Conservation (phyloP, 2,797 vertebrate genomes). For the Poecilia picta region DNA sequence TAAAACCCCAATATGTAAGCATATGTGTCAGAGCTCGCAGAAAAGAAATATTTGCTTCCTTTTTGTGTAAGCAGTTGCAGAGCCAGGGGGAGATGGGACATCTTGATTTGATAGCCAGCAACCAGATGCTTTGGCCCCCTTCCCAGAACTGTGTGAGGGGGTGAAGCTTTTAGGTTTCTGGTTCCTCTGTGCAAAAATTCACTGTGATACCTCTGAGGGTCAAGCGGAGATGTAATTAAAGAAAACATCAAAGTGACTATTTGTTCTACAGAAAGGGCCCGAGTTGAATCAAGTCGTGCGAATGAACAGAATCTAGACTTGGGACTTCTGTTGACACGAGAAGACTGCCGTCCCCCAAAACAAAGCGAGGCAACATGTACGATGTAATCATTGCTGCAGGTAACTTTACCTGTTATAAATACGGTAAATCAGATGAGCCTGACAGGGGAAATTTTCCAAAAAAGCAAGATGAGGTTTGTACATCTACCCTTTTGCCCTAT, state of each 20-base stretch:
- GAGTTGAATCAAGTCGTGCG: background rate
- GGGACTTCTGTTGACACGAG: conserved; percentile 3
- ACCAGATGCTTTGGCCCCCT: conserved; percentile 62
- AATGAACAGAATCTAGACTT: background rate
- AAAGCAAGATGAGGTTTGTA: background rate
- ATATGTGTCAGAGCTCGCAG: conserved; percentile 17
- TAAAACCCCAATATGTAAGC: conserved; percentile 4
- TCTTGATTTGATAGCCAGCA: conserved; percentile 39
- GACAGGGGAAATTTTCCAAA: conserved; percentile 1
- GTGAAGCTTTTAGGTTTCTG: conserved; percentile 37
- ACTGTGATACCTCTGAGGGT: conserved; percentile 33
- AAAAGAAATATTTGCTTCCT: conserved; percentile 14
- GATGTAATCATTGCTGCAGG: conserved; percentile 3
- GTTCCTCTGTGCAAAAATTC: conserved; percentile 46
- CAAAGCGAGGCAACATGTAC: background rate
- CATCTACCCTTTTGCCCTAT: background rate
- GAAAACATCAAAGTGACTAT: conserved; percentile 24
- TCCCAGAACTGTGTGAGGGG: conserved; percentile 55
- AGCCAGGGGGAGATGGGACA: conserved; percentile 40
- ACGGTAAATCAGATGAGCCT: conserved; percentile 1
- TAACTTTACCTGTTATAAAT: background rate
- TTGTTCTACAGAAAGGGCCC: conserved; percentile 17
- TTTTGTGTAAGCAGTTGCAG: conserved; percentile 36
- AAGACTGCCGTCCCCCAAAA: background rate
- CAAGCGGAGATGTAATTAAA: conserved; percentile 34